Evolutionary conservation across 2,888 invertebrate species (phyloP).

Genomic region (Acanthacorydalis orientalis): DNA sequence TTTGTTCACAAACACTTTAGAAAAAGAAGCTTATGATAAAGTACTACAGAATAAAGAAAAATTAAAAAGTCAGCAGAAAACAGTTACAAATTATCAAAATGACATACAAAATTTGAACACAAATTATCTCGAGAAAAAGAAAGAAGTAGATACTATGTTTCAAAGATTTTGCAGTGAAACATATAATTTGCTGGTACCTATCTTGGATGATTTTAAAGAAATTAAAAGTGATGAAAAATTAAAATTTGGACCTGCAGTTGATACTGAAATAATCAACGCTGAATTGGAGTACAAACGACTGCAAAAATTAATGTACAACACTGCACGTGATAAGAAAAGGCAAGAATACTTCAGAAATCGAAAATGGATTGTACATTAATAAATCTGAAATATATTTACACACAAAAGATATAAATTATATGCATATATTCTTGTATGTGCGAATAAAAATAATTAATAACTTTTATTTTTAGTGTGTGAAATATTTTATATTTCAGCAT

Average conservation of each 20-base stretch:
- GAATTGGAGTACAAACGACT: too few species aligned
- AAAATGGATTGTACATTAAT: neutral
- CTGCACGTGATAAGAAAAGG: neutral
- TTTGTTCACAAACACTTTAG: neutral
- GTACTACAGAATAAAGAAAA: neutral
- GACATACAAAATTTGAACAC: conserved; percentile 5
- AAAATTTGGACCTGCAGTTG: too few species aligned
- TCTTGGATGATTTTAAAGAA: neutral
- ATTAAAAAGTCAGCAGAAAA: neutral
- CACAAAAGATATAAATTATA: neutral
- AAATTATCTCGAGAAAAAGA: conserved; percentile 15
- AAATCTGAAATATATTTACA: neutral
- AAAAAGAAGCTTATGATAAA: neutral
- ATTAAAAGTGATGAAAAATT: too few species aligned
- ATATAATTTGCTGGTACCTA: conserved; percentile 12
- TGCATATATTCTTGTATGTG: too few species aligned
- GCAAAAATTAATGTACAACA: neutral
- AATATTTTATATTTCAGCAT: too few species aligned
- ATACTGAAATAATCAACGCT: too few species aligned
- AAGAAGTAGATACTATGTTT: conserved; percentile 16
- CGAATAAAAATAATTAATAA: too few species aligned
- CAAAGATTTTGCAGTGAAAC: conserved; percentile 18
- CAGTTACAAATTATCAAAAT: neutral
- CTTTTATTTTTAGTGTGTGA: too few species aligned
- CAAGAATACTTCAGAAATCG: neutral